These are phyloP conservation scores for Lepidurus apus DNA, from an alignment of 1,140 invertebrate species.

Conservation along the genomic window DNA sequence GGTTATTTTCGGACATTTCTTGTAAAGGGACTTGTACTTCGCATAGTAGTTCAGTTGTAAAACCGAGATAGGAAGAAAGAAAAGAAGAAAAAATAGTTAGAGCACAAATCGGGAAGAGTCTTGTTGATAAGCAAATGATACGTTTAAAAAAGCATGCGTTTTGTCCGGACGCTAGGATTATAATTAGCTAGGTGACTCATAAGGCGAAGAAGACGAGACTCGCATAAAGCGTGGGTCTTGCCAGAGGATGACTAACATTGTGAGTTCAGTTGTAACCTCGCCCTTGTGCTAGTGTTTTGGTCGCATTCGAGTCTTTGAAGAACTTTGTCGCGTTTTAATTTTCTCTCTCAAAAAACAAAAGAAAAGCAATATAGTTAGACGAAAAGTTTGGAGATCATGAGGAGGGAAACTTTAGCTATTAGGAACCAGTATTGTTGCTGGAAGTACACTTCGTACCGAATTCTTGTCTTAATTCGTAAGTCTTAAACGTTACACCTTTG, in stretches of 20 bases:
- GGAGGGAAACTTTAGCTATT: neutral
- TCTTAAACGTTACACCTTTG: neutral
- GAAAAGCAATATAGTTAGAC: neutral
- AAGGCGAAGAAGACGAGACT: neutral
- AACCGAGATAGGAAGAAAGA: no score
- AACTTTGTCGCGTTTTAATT: neutral
- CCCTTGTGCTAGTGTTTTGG: neutral
- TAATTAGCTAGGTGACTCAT: neutral
- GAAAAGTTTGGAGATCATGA: neutral
- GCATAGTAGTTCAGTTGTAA: no score
- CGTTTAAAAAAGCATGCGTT: neutral
- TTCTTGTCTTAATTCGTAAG: neutral
- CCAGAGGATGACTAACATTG: neutral
- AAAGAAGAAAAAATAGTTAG: neutral
- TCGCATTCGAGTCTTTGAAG: neutral
- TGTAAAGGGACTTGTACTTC: no score
- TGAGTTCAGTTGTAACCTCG: slow-evolving; percentile 5
- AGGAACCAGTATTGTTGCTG: slow-evolving; percentile 1
- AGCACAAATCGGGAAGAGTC: neutral
- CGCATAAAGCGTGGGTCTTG: neutral
- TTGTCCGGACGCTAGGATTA: neutral
- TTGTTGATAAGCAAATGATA: slow-evolving; percentile 7
- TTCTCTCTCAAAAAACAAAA: neutral
- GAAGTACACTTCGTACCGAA: neutral
- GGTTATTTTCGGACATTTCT: neutral